These are phyloP conservation scores for Zophobas morio DNA, from an alignment of 1,140 invertebrate genomes.

Conservation along the genomic window DNA sequence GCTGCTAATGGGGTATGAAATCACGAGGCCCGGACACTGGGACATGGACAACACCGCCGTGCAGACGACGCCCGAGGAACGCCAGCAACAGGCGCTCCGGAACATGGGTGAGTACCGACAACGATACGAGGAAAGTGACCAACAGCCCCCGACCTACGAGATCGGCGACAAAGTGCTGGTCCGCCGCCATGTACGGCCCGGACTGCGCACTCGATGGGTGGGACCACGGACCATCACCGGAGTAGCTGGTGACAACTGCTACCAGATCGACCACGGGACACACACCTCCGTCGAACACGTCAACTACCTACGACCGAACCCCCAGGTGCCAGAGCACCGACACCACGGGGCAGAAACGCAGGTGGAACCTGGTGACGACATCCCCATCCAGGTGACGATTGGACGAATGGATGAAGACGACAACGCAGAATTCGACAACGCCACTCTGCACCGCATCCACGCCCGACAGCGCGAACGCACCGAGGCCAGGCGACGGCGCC, in stretches of 20 bases:
- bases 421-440: too few relatives aligned
- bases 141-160: neutral
- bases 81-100: neutral
- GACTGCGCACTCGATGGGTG: neutral
- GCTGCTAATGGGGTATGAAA: constrained; percentile 6
- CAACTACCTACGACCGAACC: constrained; percentile 6
- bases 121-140: neutral
- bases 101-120: neutral
- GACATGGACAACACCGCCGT: neutral
- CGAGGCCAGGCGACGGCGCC: too few relatives aligned
- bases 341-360: too few relatives aligned
- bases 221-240: constrained; percentile 1
- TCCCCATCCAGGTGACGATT: too few relatives aligned
- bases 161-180: constrained; percentile 1
- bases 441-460: too few relatives aligned
- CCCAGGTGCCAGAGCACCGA: neutral
- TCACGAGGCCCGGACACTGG: constrained; percentile 23
- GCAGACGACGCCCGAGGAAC: neutral
- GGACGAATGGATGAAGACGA: too few relatives aligned
- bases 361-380: too few relatives aligned
- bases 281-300: constrained; percentile 3
- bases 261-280: neutral
- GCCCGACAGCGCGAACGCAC: too few relatives aligned
- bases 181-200: neutral
- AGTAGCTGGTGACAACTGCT: neutral